phyloP scores from a whole-genome alignment of 2,113 vertebrate species.

The Seriola dumerili region DNA sequence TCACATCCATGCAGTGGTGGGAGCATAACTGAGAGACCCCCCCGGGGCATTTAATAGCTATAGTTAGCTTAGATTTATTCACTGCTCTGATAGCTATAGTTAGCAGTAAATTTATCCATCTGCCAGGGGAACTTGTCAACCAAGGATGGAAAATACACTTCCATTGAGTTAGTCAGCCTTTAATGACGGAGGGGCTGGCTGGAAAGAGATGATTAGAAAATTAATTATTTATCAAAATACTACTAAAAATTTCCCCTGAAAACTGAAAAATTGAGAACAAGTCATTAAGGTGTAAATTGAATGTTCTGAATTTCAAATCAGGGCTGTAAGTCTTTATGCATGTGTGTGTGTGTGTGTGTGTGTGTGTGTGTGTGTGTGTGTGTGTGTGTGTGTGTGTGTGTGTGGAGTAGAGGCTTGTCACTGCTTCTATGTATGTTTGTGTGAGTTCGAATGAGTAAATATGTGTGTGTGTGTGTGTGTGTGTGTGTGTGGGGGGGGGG shows the following conservation, averaged over 20 bases:
- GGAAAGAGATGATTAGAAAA: slow-evolving; percentile 78
- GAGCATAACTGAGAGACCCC: slow-evolving; percentile 23
- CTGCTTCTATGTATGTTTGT: slow-evolving; percentile 1
- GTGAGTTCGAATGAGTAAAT: background rate
- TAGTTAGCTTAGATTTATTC: slow-evolving; percentile 73
- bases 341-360: background rate
- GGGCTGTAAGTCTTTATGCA: slow-evolving; percentile 18
- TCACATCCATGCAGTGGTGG: slow-evolving; percentile 8
- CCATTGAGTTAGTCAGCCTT: slow-evolving; percentile 67
- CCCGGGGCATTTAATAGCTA: slow-evolving; percentile 66
- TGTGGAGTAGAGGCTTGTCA: background rate
- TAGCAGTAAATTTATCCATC: slow-evolving; percentile 79
- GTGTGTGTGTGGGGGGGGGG: too few species aligned
- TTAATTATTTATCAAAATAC: slow-evolving; percentile 84
- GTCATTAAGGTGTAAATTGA: slow-evolving; percentile 74
- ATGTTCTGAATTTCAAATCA: slow-evolving; percentile 58
- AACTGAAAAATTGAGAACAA: slow-evolving; percentile 70
- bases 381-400: background rate
- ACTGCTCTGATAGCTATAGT: slow-evolving; percentile 78
- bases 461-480: too few species aligned
- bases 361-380: background rate
- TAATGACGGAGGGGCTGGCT: slow-evolving; percentile 69
- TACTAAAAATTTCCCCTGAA: slow-evolving; percentile 76
- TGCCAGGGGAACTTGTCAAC: slow-evolving; percentile 68
- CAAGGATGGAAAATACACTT: slow-evolving; percentile 66